Evolutionary conservation across 2,113 vertebrate species (phyloP), one percentile per base, ranked within the genome.

Genomic region (Dasypus novemcinctus): DNA sequence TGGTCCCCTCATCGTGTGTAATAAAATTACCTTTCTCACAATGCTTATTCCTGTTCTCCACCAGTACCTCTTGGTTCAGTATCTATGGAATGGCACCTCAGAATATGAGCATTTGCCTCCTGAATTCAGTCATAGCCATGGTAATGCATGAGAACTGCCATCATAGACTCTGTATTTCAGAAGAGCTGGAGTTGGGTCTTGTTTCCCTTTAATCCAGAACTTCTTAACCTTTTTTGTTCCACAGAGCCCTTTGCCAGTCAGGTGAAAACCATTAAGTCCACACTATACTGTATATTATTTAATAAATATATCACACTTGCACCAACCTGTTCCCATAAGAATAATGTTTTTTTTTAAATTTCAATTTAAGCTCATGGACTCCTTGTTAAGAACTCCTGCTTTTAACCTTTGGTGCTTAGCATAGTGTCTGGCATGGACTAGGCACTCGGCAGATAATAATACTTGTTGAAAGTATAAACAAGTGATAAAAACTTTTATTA

Each of bases 391-490:
- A 49, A 49, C 46, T 11, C 46, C 46, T 9, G 46, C 46, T 49
- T 49, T 49, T 49, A 5, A 49, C 11, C 46, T 49, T 49, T 49
- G 46, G 46, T 49, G 11, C 46, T 49, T 49, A 49, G 46, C 46
- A 49, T 49, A 49, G 46, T 49, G 46, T 49, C 46, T 49, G 46
- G 46, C 46, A 49, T 11, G 11, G 46, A 49, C 8, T 49, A 49
- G 46, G 46, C 46, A 49, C 46, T 49, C 46, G 11, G 1, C 18
- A 81, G n/a, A 80, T 74, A 61, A 87, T 36, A 41, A 7, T 5
- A 59, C 1, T 79, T 81, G 25, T 63, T 93, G 41, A 80, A 96
- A 90, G 49, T 84, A 72, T 46, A 93, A 87, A 31, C 59, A 23
- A 49, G 1, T 33, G 38, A 71, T 31, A 31, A 23, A 86, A 94